These are phyloP conservation scores for Thamnophis sirtalis DNA, from an alignment of 2,113 vertebrate species.

Conservation along the genomic window DNA sequence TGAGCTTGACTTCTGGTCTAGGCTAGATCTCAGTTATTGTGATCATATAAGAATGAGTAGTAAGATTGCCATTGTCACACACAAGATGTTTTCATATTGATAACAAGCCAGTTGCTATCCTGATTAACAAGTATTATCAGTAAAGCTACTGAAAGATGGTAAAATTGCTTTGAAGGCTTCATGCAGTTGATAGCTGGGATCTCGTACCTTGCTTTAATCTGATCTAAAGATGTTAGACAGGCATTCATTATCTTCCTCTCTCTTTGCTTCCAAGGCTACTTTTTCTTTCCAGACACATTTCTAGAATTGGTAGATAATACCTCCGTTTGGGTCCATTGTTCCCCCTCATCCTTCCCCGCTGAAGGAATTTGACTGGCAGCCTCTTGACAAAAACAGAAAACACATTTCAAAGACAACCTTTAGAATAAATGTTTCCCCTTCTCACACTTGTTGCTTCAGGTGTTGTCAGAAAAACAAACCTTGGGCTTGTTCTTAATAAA, in stretches of 20 bases:
- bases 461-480: conserved; percentile 64
- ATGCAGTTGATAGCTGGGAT: background rate
- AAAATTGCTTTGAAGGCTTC: background rate
- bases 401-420: conserved; percentile 61
- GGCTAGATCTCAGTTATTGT: background rate
- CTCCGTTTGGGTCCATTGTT: conserved; percentile 30
- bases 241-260: conserved; percentile 19
- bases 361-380: conserved; percentile 62
- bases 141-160: background rate
- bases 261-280: background rate
- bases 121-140: background rate
- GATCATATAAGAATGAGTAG: background rate
- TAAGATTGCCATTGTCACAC: no score
- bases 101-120: background rate
- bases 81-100: background rate
- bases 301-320: background rate
- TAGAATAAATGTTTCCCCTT: conserved; percentile 51
- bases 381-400: conserved; percentile 45
- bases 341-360: conserved; percentile 19
- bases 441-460: conserved; percentile 63
- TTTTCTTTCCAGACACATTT: background rate
- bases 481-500: conserved; percentile 53
- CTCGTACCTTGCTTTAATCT: background rate
- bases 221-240: background rate
- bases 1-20: background rate